Conservation (phyloP, 2,797 vertebrate genomes). For the Triplophysa yarkandensis region DNA sequence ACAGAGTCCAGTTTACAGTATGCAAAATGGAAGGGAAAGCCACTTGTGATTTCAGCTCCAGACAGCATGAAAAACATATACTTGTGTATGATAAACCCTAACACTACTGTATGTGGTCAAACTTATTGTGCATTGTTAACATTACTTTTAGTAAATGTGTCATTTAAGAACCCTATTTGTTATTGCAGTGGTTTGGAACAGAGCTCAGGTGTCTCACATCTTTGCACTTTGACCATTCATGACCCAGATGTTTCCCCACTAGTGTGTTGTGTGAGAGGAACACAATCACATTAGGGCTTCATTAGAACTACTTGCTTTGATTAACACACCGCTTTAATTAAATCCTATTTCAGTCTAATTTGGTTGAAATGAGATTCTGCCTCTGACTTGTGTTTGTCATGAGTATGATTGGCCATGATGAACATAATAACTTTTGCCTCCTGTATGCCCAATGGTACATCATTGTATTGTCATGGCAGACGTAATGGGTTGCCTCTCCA, state of each 20-base stretch:
- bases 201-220: neutral
- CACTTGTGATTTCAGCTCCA: neutral
- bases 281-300: conserved; percentile 43
- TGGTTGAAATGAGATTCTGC: conserved; percentile 37
- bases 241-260: conserved; percentile 16
- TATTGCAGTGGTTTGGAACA: neutral
- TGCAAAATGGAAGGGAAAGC: conserved; percentile 17
- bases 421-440: neutral
- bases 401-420: neutral
- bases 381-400: conserved; percentile 40
- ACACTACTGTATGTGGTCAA: too few relatives aligned
- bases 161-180: too few relatives aligned
- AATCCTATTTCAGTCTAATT: conserved; percentile 50
- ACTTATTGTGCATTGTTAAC: too few relatives aligned
- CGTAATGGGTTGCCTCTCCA: neutral
- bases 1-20: conserved; percentile 64
- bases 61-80: neutral
- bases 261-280: conserved; percentile 18
- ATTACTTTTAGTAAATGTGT: too few relatives aligned
- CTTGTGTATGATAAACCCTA: too few relatives aligned
- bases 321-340: conserved; percentile 54
- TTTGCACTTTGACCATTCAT: neutral
- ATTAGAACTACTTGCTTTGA: conserved; percentile 49
- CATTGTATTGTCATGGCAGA: neutral
- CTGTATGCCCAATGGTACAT: neutral